Evolutionary conservation across 1,140 invertebrate species (phyloP).

Genomic region (Calephelis virginiensis): DNA sequence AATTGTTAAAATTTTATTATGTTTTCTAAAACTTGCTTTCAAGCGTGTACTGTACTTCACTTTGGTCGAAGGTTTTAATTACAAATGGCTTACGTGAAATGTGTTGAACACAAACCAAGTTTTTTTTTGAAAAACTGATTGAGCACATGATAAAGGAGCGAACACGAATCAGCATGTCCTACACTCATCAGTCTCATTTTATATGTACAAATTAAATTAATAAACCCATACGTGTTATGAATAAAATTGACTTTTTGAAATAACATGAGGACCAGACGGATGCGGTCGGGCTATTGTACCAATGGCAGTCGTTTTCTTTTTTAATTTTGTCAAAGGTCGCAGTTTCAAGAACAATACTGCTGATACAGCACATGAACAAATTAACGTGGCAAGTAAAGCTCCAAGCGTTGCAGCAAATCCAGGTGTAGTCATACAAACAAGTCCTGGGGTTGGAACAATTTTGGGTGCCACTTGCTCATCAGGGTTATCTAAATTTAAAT

Average conservation of each 20-base stretch:
- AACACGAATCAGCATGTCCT: conserved; percentile 25
- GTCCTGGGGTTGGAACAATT: conserved; percentile 85
- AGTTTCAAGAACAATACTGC: conserved; percentile 89
- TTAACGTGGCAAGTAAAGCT: conserved; percentile 87
- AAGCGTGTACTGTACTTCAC: too few species aligned
- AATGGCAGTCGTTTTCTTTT: conserved; percentile 79
- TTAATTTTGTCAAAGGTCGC: conserved; percentile 82
- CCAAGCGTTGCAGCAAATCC: conserved; percentile 92
- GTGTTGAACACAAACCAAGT: too few species aligned
- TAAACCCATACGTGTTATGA: conserved; percentile 55
- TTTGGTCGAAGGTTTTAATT: too few species aligned
- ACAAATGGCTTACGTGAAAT: too few species aligned
- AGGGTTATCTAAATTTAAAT: conserved; percentile 88
- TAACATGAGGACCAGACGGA: conserved; percentile 59
- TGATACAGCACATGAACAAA: conserved; percentile 90
- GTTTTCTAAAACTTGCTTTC: too few species aligned
- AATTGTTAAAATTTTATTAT: too few species aligned
- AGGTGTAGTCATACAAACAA: conserved; percentile 95
- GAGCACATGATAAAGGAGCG: conserved; percentile 38
- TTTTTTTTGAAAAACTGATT: conserved; percentile 16
- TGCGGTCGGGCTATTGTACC: conserved; percentile 65
- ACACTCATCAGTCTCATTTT: conserved; percentile 75
- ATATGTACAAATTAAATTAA: conserved; percentile 75
- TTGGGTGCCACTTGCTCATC: conserved; percentile 80
- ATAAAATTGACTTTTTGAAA: conserved; percentile 73